These are phyloP conservation scores for Mallotus villosus DNA, from an alignment of 2,797 vertebrate species.

Conservation along the genomic window DNA sequence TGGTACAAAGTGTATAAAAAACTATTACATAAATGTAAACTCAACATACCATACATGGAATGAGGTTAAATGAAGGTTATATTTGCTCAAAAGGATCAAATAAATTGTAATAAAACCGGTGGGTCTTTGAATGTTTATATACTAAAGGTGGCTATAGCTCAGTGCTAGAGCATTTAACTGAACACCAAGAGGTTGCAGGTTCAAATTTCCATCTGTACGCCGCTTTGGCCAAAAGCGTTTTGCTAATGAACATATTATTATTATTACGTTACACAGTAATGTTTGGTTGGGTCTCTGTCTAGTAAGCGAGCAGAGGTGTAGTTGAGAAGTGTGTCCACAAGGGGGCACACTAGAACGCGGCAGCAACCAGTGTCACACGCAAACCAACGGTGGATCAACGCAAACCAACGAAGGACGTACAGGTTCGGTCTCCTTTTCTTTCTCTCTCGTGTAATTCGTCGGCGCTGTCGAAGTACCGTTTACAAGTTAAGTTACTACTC, in stretches of 20 bases:
- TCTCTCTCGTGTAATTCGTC: conserved; percentile 3
- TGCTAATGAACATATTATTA: neutral
- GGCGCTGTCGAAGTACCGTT: conserved; percentile 9
- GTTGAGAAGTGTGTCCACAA: conserved; percentile 24
- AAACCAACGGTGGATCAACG: conserved; percentile 26
- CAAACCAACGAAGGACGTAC: conserved; percentile 26
- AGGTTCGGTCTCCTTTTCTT: neutral
- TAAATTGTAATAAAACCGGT: conserved; percentile 31
- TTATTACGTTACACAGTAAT: neutral
- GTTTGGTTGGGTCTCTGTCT: neutral
- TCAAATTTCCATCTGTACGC: no score
- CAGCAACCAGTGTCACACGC: neutral
- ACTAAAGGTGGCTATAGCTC: no score
- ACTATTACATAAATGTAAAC: conserved; percentile 22
- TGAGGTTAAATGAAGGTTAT: conserved; percentile 50
- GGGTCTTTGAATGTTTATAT: neutral
- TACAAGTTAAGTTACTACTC: conserved; percentile 55
- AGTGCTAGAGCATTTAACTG: no score
- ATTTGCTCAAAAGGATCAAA: conserved; percentile 34
- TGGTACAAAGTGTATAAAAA: conserved; percentile 28
- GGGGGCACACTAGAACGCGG: conserved; percentile 41
- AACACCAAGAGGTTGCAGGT: no score
- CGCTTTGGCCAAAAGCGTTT: neutral
- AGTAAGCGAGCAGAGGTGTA: conserved; percentile 20
- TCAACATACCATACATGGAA: conserved; percentile 53